Percentiles rank a stretch among this genome's conserved stretches.
These are phyloP conservation scores for Porites evermanni DNA, from an alignment of 92 coral and sea anemone genomes.

Conservation along the genomic window DNA sequence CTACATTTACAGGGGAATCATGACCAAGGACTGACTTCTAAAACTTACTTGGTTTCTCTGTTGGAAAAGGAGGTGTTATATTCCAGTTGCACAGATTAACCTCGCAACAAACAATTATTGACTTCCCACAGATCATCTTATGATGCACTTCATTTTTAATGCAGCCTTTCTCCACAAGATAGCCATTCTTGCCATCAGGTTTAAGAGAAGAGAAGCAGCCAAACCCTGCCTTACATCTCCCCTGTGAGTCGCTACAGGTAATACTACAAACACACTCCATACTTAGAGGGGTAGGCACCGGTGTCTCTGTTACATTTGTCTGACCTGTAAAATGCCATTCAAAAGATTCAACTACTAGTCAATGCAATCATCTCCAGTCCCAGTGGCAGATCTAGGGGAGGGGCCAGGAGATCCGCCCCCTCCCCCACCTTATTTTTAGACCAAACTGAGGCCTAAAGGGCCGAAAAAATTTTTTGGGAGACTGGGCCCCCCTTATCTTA, in stretches of 20 bases:
- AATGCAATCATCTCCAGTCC: no score
- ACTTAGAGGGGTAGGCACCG: neutral
- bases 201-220: conserved; percentile 63
- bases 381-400: no score
- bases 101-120: conserved; percentile 25
- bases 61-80: conserved; percentile 41
- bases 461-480: no score
- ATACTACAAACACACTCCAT: conserved; percentile 53
- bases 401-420: no score
- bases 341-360: no score
- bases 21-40: no score
- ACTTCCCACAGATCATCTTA: conserved; percentile 46
- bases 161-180: conserved; percentile 61
- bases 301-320: conserved; percentile 13
- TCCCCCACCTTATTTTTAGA: no score
- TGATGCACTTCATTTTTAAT: conserved; percentile 15
- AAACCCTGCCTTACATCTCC: conserved; percentile 42
- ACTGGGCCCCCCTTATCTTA: no score
- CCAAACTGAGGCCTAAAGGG: no score
- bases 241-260: neutral
- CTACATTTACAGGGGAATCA: no score
- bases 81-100: conserved; percentile 37
- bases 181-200: neutral
- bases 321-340: neutral
- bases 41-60: conserved; percentile 35